phyloP scores from a whole-genome alignment of 2,797 vertebrate species.

The Bovichtus diacanthus region DNA sequence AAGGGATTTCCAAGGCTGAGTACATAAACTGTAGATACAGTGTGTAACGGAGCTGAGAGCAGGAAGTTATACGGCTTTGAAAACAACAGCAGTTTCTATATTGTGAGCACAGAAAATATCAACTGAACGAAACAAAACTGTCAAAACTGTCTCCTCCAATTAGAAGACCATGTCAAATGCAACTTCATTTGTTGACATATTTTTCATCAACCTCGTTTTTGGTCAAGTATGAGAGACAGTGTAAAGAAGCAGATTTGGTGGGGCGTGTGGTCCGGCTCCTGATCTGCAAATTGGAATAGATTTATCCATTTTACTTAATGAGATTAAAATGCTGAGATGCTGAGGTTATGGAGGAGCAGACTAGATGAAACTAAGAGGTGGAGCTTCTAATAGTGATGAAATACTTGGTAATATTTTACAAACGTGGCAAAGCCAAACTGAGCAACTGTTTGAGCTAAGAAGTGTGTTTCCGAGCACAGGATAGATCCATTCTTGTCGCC shows the following conservation, averaged over 20 bases:
- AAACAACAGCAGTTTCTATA: slow-evolving; percentile 23
- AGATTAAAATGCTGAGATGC: slow-evolving; percentile 55
- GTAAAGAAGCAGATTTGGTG: slow-evolving; percentile 12
- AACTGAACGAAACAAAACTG: slow-evolving; percentile 15
- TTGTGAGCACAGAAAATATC: neutral
- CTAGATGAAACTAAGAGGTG: slow-evolving; percentile 50
- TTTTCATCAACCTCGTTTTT: slow-evolving; percentile 33
- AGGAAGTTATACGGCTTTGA: slow-evolving; percentile 23
- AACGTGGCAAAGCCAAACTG: slow-evolving; percentile 25
- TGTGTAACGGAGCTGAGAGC: slow-evolving; percentile 39
- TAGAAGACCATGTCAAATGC: slow-evolving; percentile 22
- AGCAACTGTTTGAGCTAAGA: slow-evolving; percentile 25
- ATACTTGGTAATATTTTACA: slow-evolving; percentile 61
- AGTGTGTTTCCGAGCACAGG: slow-evolving; percentile 11
- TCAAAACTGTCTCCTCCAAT: slow-evolving; percentile 35
- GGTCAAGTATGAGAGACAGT: slow-evolving; percentile 7
- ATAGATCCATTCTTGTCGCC: slow-evolving; percentile 11
- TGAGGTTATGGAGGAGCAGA: slow-evolving; percentile 43
- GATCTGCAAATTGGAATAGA: slow-evolving; percentile 40
- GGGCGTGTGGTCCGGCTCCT: slow-evolving; percentile 40
- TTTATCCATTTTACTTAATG: slow-evolving; percentile 58
- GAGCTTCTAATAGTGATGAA: slow-evolving; percentile 69
- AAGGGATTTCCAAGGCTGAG: slow-evolving; percentile 36
- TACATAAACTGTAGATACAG: slow-evolving; percentile 26
- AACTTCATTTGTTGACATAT: slow-evolving; percentile 24